Base-by-base conservation (phyloP, 1,140 invertebrate genomes). In the Dendroctonus valens region DNA sequence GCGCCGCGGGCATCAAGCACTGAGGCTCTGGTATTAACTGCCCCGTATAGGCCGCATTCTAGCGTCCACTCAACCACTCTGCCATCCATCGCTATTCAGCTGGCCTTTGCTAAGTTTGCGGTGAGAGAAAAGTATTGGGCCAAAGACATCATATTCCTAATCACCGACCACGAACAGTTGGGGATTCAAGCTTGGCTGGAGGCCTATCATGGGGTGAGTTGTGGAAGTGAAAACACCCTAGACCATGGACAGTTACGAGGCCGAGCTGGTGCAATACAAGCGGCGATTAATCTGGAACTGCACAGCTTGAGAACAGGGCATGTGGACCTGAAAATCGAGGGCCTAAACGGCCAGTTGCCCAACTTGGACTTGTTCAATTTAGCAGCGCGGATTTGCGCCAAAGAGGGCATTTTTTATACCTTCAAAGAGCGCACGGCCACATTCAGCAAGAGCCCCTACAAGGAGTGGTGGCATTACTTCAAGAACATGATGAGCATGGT, bases 341-440 rank as follows among this genome's bases (percentile, higher is more conserved):
- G 96, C 0, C 78, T 99, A 5, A 99, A 99, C 82, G 97, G 97
- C 5, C 96, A 98, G 76, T 79, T 98, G 48, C 96, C 97, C 0
- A 99, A 99, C 82, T 83, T 99, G 63, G 97, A 99, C 83, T 84
- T 99, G 52, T 91, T 97, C 57, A 98, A 99, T 81, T 84, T 98
- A 48, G 91, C 93, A 5, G 89, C 95, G 71, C 88, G 92, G 75
- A 86, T 98, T 72, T 93, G 92, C 75, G 82, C 86, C 0, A 90
- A 92, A 74, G 92, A 96, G 79, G 85, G 87, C 37, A 85, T 96
- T 37, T 83, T 84, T 52, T 86, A 91, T 65, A 89, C 90, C 3
- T 90, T 91, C 72, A 89, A 90, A 77, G 82, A 81, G 69, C 78
- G 79, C 65, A 79, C 70, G 70, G 81, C 76, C 76, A 9, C 62